phyloP scores from a whole-genome alignment of 1,140 invertebrate genomes.

The Drosophila auraria region DNA sequence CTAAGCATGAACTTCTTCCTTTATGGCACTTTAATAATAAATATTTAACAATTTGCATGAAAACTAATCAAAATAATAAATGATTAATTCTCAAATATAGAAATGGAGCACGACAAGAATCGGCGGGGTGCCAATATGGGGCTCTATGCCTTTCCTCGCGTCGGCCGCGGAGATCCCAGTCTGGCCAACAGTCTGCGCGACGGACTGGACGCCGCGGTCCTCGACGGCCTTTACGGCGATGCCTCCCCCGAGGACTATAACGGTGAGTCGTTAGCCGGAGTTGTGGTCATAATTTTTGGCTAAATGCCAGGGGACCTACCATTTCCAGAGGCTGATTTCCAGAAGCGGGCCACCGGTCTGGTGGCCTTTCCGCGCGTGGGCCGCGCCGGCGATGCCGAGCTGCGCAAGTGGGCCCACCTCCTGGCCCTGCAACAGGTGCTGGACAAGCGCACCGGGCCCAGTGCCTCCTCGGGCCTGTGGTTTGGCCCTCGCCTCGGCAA shows the following conservation, averaged over 20 bases:
- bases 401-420: constrained; percentile 77
- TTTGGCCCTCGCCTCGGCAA: constrained; percentile 87
- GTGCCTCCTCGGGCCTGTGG: constrained; percentile 86
- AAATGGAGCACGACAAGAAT: constrained; percentile 72
- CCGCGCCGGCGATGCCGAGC: constrained; percentile 84
- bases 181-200: constrained; percentile 72
- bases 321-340: constrained; percentile 60
- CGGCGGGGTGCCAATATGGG: constrained; percentile 85
- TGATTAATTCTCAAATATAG: constrained; percentile 18
- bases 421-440: constrained; percentile 77
- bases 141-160: constrained; percentile 87
- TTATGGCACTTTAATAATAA: too few species aligned
- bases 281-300: constrained; percentile 25
- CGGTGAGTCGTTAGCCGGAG: constrained; percentile 54
- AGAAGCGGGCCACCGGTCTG: constrained; percentile 85
- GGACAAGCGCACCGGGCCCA: constrained; percentile 76
- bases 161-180: constrained; percentile 86
- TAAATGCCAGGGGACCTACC: constrained; percentile 2
- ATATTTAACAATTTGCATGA: not conserved
- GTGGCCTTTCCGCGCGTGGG: constrained; percentile 87
- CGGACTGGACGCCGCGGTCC: constrained; percentile 53
- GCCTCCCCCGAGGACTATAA: constrained; percentile 78
- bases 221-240: constrained; percentile 64
- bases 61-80: not conserved
- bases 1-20: not conserved